phyloP scores from a whole-genome alignment of 2,113 vertebrate genomes.

The Saccopteryx leptura region DNA sequence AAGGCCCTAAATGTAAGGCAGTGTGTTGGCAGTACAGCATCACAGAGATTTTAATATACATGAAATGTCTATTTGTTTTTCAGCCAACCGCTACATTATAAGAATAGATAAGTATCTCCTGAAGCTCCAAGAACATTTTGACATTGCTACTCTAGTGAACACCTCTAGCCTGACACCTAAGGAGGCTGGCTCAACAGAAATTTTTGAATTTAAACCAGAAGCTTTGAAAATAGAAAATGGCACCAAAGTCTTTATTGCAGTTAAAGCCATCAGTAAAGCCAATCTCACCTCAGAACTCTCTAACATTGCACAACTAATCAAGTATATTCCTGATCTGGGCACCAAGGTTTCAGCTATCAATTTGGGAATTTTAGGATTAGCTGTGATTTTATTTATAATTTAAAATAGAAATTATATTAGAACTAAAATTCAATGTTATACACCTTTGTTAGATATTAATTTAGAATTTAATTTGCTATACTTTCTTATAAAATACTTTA shows the following conservation, averaged over 20 bases:
- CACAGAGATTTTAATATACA: background rate
- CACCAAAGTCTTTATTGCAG: constrained; percentile 80
- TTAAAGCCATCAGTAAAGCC: constrained; percentile 72
- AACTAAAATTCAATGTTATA: constrained; percentile 67
- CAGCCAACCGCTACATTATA: constrained; percentile 87
- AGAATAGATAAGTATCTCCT: constrained; percentile 79
- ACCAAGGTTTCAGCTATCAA: background rate
- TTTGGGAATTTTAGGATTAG: constrained; percentile 22
- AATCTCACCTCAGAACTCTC: constrained; percentile 80
- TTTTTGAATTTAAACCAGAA: constrained; percentile 81
- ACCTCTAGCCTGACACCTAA: constrained; percentile 78
- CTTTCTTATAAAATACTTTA: background rate
- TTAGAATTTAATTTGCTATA: constrained; percentile 53
- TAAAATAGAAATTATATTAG: constrained; percentile 59
- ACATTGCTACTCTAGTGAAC: constrained; percentile 71
- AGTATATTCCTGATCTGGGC: constrained; percentile 53
- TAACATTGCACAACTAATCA: constrained; percentile 81
- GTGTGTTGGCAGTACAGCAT: background rate
- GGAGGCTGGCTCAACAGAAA: constrained; percentile 75
- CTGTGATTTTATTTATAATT: constrained; percentile 62
- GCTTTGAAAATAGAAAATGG: constrained; percentile 69
- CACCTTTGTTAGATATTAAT: background rate
- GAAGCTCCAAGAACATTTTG: constrained; percentile 80
- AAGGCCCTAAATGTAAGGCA: background rate
- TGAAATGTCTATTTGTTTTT: constrained; percentile 66